A percentile compares a stretch with the other conserved stretches of the same genome.
Evolutionary conservation across 1,140 invertebrate genomes (phyloP).

Genomic region (Olivierus martensii): DNA sequence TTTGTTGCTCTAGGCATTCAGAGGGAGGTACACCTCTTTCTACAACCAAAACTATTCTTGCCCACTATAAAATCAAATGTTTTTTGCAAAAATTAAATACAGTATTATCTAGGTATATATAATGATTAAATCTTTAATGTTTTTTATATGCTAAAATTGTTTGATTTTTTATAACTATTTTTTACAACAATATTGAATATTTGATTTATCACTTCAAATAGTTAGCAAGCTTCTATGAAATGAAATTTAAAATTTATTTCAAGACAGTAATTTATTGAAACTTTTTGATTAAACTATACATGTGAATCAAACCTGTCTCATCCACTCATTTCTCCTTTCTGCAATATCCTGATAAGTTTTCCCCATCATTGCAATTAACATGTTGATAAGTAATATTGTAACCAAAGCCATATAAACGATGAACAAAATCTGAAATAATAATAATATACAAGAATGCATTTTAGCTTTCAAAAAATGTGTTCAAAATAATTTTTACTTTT

Average conservation of each 20-base stretch:
- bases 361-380: slow-evolving; percentile 99
- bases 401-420: slow-evolving; percentile 94
- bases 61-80: slow-evolving; percentile 56
- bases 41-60: slow-evolving; percentile 88
- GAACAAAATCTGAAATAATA: slow-evolving; percentile 58
- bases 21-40: slow-evolving; percentile 83
- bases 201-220: neutral
- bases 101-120: no score
- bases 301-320: slow-evolving; percentile 71
- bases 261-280: no score
- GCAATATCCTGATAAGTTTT: slow-evolving; percentile 94
- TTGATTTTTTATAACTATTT: neutral
- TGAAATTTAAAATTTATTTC: neutral
- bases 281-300: no score
- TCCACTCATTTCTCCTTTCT: slow-evolving; percentile 94
- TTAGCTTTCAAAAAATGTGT: no score
- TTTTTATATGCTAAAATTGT: neutral
- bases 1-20: slow-evolving; percentile 66
- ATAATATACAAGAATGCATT: no score
- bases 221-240: no score
- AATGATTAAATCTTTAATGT: no score
- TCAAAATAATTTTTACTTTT: slow-evolving; percentile 46
- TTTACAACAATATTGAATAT: neutral
- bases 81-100: no score
- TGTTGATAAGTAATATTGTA: slow-evolving; percentile 87